Conservation (phyloP, 2,797 vertebrate species). For the Malurus leucopterus region DNA sequence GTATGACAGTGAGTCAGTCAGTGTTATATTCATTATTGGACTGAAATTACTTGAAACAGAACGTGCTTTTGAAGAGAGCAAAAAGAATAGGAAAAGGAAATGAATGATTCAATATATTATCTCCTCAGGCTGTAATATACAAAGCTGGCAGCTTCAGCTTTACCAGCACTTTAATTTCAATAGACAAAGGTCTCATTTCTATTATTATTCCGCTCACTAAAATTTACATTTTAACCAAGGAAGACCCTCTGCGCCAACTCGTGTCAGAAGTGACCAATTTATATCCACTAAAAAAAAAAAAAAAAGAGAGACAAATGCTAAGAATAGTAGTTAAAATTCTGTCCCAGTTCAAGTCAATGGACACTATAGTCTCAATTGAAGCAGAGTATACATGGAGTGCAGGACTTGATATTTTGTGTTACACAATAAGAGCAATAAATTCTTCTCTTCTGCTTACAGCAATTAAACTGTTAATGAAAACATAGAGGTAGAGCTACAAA, state of each 20-base stretch:
- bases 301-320: neutral
- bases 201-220: constrained; percentile 57
- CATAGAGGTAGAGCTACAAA: constrained; percentile 3
- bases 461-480: constrained; percentile 34
- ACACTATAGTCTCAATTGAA: neutral
- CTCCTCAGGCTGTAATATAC: constrained; percentile 60
- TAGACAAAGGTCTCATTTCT: constrained; percentile 67
- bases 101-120: constrained; percentile 67
- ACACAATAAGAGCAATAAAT: constrained; percentile 37
- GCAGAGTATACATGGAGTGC: neutral
- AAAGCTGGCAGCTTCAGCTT: constrained; percentile 57
- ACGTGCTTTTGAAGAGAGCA: constrained; percentile 55
- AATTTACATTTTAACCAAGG: constrained; percentile 61
- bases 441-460: constrained; percentile 21
- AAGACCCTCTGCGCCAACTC: constrained; percentile 25
- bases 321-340: neutral
- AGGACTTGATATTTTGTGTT: constrained; percentile 24
- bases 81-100: constrained; percentile 62
- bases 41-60: constrained; percentile 62
- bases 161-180: constrained; percentile 67
- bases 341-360: neutral
- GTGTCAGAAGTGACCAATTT: constrained; percentile 60
- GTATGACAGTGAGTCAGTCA: constrained; percentile 30
- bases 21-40: constrained; percentile 62
- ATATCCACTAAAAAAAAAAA: neutral